Base-by-base conservation (phyloP, 2,888 invertebrate species). In the Andrena bucephala region DNA sequence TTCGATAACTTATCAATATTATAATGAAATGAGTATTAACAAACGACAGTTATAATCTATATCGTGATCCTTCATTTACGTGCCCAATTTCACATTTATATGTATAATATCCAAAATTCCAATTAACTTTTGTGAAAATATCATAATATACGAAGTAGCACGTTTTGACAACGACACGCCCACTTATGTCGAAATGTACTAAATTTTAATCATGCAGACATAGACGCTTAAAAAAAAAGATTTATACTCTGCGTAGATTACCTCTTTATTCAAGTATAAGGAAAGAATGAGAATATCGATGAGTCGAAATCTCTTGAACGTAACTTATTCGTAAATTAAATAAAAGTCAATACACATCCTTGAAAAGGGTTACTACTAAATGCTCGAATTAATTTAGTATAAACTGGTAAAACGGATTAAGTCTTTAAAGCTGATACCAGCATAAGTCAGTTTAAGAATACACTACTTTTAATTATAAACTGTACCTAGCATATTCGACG, bases 201-300 rank as follows among this genome's bases (percentile, higher is more conserved):
- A 79, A 75, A 63, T 33, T 54, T 48, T 57, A 67, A 75, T 76
- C 86, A 84, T 86, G 83, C 86, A 74, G 60, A 33, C 76, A 65
- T 8, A 73, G 20, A 54, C 20, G 52, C 57, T 52, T 60, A 62
- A 60, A 67, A 33, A 27, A 66, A 68, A 24, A 2, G 20, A 24
- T 27, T 6, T 67, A 59, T 10, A 50, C n/a, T 54, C 33, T 36
- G 27, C 33, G 36, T 24, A 50, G 60, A 54, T 36, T 54, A 42
- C 13, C 48, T 62, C 10, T 36, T 54, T 33, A 20, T 27, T 24
- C 3, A 10, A 36, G 29, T 0, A 7, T 1, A 36, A 13, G 33
- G n/a, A 13, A 42, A n/a, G 8, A 75, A 31, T 62, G 29, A 69
- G 16, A 16, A 10, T 33, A 57, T 8, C 24, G 24, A 10, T 57